These are phyloP conservation scores for Pterostichus niger DNA, from an alignment of 2,888 invertebrate species.

Conservation along the genomic window DNA sequence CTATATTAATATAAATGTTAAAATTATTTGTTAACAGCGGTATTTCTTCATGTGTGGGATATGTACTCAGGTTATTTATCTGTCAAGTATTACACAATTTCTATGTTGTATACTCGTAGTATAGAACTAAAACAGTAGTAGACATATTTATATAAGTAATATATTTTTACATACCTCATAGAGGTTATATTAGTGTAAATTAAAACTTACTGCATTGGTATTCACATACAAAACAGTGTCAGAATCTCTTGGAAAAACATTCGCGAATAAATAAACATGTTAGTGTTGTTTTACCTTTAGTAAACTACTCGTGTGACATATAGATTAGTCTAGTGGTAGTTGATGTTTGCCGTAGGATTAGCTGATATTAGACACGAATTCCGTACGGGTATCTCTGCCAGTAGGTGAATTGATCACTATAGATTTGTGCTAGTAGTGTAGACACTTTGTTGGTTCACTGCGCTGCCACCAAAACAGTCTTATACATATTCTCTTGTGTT, in stretches of 20 bases:
- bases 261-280: neutral
- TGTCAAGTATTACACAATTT: constrained; percentile 6
- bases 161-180: neutral
- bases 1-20: constrained; percentile 41
- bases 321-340: constrained; percentile 13
- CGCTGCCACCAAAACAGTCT: too few relatives aligned
- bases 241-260: neutral
- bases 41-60: constrained; percentile 47
- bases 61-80: constrained; percentile 44
- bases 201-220: neutral
- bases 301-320: neutral
- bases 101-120: neutral
- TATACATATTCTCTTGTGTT: too few relatives aligned
- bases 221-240: neutral
- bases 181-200: neutral
- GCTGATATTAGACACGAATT: neutral
- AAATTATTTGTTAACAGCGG: constrained; percentile 53
- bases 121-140: constrained; percentile 7
- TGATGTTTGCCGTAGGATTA: constrained; percentile 16
- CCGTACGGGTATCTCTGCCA: constrained; percentile 8
- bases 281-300: neutral
- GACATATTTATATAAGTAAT: constrained; percentile 3
- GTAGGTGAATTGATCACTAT: constrained; percentile 28
- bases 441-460: constrained; percentile 9
- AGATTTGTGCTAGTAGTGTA: constrained; percentile 22